Evolutionary conservation across 2,797 vertebrate species (phyloP).

Genomic region (Bovichtus variegatus): DNA sequence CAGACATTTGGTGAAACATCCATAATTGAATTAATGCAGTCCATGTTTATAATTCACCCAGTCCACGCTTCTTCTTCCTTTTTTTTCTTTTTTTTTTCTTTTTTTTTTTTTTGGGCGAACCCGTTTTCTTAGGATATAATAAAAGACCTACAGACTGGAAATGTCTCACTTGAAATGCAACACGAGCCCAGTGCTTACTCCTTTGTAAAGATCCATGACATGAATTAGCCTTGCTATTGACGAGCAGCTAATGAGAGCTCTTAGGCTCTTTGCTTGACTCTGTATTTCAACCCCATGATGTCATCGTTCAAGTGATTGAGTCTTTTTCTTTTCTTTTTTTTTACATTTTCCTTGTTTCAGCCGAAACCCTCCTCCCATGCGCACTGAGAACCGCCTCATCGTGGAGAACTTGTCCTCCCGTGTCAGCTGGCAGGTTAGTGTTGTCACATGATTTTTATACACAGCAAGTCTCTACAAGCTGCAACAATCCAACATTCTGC

Average conservation of each 20-base stretch:
- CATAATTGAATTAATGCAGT: background rate
- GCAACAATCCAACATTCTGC: conserved; percentile 42
- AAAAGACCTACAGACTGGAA: background rate
- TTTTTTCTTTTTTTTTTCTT: no score
- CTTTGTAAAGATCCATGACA: conserved; percentile 7
- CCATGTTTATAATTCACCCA: background rate
- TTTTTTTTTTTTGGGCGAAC: background rate
- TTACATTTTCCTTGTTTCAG: conserved; percentile 35
- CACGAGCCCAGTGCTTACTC: background rate
- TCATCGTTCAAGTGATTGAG: background rate
- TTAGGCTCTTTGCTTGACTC: background rate
- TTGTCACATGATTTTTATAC: conserved; percentile 51
- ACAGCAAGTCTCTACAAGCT: conserved; percentile 37
- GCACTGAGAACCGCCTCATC: conserved; percentile 97
- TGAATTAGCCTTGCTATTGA: background rate
- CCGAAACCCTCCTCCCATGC: conserved; percentile 94
- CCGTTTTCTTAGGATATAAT: background rate
- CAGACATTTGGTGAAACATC: background rate
- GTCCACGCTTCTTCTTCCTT: no score
- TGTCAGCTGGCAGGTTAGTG: conserved; percentile 97
- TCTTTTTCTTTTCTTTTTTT: background rate
- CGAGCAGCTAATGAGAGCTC: conserved; percentile 6
- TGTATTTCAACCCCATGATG: background rate
- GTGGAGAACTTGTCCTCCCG: conserved; percentile 97
- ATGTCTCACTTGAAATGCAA: conserved; percentile 1